phyloP scores from a whole-genome alignment of 2,888 invertebrate genomes.

The Muschampia plurimacula region DNA sequence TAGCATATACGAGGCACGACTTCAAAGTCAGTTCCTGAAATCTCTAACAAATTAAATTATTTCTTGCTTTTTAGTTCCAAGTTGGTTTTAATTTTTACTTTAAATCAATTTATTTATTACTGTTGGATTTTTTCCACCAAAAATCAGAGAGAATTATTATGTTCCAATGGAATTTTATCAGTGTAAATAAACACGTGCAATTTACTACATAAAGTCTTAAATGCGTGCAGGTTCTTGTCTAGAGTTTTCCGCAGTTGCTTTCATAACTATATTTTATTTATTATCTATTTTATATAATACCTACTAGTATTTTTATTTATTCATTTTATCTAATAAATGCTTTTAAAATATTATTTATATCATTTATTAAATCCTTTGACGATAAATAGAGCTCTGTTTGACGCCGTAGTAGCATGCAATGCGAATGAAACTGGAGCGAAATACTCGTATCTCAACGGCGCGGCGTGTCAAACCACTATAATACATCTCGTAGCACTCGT shows the following conservation, averaged over 20 bases:
- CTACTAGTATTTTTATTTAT: too few relatives aligned
- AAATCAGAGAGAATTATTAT: neutral
- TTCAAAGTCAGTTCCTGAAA: too few relatives aligned
- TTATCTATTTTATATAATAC: too few relatives aligned
- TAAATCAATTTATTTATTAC: neutral
- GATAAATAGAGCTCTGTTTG: neutral
- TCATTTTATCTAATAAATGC: too few relatives aligned
- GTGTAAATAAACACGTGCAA: neutral
- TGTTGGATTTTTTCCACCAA: neutral
- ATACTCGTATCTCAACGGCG: neutral
- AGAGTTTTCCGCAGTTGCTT: neutral
- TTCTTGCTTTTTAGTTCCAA: too few relatives aligned
- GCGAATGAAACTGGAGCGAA: neutral
- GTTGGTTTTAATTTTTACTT: too few relatives aligned
- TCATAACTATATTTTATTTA: neutral
- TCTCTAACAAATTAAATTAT: too few relatives aligned
- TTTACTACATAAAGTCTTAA: neutral
- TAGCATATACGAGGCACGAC: too few relatives aligned
- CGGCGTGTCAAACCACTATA: neutral
- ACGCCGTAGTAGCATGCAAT: neutral
- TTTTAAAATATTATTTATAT: neutral
- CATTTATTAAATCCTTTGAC: neutral
- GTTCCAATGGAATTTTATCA: neutral
- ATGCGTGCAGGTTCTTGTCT: neutral
- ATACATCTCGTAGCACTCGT: constrained; percentile 11